Evolutionary conservation across 2,113 vertebrate genomes (phyloP), one percentile per base, ranked within the genome.

Genomic region (Pao palembangensis): DNA sequence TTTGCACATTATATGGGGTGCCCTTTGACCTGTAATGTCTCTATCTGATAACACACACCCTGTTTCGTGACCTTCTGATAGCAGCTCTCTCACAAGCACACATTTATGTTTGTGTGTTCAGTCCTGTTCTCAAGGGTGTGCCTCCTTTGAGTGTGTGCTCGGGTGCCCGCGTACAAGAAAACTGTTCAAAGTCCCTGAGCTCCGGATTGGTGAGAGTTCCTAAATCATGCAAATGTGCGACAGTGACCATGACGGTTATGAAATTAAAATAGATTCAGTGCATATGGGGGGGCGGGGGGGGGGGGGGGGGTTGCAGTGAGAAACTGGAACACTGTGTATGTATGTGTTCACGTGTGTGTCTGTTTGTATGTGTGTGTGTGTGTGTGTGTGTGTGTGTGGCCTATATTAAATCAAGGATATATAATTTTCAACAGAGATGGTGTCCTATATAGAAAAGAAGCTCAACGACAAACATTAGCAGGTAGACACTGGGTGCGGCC

Each of bases 401-500:
- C 42, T 3, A 6, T 38, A 51, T 52, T 12, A 1, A 3, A 51
- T 61, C 6, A 47, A 20, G 21, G 18, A 47, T n/a, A 16, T 47
- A 16, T 47, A 2, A 2, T 3, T 28, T 3, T 28, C 25, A 28
- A 28, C 23, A 25, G 25, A 28, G 25, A 28, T 1, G 25, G 25
- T 28, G 25, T 8, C 16, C 10, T 47, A 17, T 8, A 5, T 46
- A 58, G 31, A 51, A 56, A 43, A 44, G 2, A 5, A 28, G 25
- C 64, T 42, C 51, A 34, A 70, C 69, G 67, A 66, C 46, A 83
- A 77, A 83, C 62, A 71, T 18, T 5, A 50, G 51, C 79, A 81
- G 75, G 78, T 87, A 84, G 16, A 69, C 31, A 71, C 58, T 75
- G 81, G 85, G 86, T 43, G 86, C 75, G 80, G 78, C 61, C 1